Conservation (phyloP, 1,140 invertebrate species). For the Homalodisca vitripennis region DNA sequence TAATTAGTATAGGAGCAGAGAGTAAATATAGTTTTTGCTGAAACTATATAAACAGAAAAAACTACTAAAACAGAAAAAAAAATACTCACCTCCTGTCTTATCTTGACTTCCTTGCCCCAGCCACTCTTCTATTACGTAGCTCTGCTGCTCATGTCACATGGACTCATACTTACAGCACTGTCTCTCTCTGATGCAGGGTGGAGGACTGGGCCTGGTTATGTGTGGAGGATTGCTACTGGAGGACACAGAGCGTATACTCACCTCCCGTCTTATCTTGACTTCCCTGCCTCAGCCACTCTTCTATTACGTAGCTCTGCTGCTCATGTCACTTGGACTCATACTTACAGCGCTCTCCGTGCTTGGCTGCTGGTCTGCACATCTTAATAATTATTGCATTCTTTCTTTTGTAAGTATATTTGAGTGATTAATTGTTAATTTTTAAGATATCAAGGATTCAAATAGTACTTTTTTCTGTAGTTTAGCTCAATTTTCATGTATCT, state of each 20-base stretch:
- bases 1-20: no score
- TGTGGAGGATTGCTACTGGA: conserved; percentile 42
- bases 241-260: conserved; percentile 41
- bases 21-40: no score
- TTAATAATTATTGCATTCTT: conserved; percentile 68
- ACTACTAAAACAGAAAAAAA: no score
- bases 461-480: no score
- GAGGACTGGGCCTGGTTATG: conserved; percentile 42
- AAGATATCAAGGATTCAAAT: no score
- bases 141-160: conserved; percentile 61
- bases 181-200: conserved; percentile 39
- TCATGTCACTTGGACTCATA: conserved; percentile 62
- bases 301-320: conserved; percentile 67
- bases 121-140: conserved; percentile 73
- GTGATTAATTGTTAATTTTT: no score
- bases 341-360: conserved; percentile 64
- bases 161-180: conserved; percentile 48
- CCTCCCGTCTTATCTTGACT: conserved; percentile 42
- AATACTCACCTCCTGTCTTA: conserved; percentile 42
- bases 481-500: no score
- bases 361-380: conserved; percentile 75
- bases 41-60: no score
- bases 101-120: conserved; percentile 47
- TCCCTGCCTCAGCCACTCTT: conserved; percentile 60
- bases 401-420: conserved; percentile 64